phyloP scores from a whole-genome alignment of 2,113 vertebrate species.

The Fulica atra region DNA sequence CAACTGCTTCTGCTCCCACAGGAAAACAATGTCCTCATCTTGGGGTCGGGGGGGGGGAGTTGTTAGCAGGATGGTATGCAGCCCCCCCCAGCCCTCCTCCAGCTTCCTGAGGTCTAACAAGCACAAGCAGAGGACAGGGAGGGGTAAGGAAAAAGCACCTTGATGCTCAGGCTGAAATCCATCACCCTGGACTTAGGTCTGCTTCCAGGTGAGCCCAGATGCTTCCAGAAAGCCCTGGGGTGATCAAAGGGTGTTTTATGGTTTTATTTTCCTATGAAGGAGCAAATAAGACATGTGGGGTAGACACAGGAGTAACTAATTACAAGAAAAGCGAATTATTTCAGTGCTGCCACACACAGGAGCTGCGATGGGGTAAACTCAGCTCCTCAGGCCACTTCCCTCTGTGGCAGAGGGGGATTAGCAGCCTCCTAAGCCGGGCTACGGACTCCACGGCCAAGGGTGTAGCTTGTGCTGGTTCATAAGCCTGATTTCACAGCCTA shows the following conservation, averaged over 20 bases:
- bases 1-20: background rate
- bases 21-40: background rate
- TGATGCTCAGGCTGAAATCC: background rate
- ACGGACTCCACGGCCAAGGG: background rate
- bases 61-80: no score
- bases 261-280: background rate
- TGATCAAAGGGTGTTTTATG: background rate
- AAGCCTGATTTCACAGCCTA: constrained; percentile 40
- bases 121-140: no score
- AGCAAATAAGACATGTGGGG: background rate
- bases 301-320: background rate
- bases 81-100: background rate
- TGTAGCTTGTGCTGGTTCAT: background rate
- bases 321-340: background rate
- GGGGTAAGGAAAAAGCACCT: background rate
- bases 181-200: background rate
- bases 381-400: background rate
- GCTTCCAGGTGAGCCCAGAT: background rate
- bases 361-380: background rate
- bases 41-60: background rate
- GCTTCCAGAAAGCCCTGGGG: background rate
- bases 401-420: background rate
- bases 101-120: background rate
- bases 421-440: background rate
- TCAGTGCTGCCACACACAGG: background rate